Percentiles rank a stretch among this genome's conserved stretches.
Conservation (phyloP, 1,140 invertebrate species). For the Brevipalpus yothersi region DNA sequence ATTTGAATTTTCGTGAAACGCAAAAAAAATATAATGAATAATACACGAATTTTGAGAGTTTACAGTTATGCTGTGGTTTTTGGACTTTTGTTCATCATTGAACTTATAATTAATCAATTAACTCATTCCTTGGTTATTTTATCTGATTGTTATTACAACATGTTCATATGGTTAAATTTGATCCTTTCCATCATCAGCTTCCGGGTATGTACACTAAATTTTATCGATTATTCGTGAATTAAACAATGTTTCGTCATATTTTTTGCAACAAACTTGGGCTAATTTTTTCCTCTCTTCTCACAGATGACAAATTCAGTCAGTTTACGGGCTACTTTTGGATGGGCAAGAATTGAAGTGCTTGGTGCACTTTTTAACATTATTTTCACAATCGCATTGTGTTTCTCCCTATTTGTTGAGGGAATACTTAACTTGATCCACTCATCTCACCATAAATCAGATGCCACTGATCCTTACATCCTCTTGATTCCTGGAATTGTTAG, state of each 20-base stretch:
- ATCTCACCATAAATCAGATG: slow-evolving; percentile 20
- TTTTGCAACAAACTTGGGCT: not conserved
- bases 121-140: slow-evolving; percentile 57
- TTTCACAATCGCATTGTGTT: slow-evolving; percentile 52
- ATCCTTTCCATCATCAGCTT: slow-evolving; percentile 69
- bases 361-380: slow-evolving; percentile 54
- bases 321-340: slow-evolving; percentile 56
- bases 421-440: slow-evolving; percentile 34
- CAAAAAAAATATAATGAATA: too few relatives aligned
- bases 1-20: too few relatives aligned
- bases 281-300: slow-evolving; percentile 12
- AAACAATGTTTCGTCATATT: not conserved
- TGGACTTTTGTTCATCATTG: slow-evolving; percentile 37
- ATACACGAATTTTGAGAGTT: too few relatives aligned
- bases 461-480: slow-evolving; percentile 49
- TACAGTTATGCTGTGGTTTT: slow-evolving; percentile 22
- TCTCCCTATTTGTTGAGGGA: slow-evolving; percentile 51
- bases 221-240: not conserved
- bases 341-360: slow-evolving; percentile 61
- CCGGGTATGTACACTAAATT: slow-evolving; percentile 33
- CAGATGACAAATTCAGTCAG: slow-evolving; percentile 71
- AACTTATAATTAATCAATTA: slow-evolving; percentile 45
- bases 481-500: slow-evolving; percentile 36
- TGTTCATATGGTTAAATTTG: slow-evolving; percentile 66
- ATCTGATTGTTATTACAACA: slow-evolving; percentile 57